phyloP scores from a whole-genome alignment of 2,113 vertebrate species.

The Odocoileus hemionus region DNA sequence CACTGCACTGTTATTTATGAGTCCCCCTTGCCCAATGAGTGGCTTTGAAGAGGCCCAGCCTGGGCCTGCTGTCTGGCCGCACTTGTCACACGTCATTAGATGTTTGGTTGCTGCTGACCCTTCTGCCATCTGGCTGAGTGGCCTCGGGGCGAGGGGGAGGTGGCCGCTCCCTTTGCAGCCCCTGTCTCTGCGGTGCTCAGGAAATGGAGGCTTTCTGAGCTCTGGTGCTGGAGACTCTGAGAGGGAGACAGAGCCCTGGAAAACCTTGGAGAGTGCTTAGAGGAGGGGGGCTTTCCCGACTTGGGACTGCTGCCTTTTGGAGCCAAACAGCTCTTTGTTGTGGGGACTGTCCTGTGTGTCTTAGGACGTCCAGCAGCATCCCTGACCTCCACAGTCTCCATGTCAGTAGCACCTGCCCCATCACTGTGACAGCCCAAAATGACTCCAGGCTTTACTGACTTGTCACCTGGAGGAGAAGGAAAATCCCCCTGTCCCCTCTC shows the following conservation, averaged over 20 bases:
- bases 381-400: background rate
- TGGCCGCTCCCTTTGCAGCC: background rate
- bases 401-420: background rate
- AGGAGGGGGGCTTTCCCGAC: background rate
- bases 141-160: background rate
- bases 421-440: background rate
- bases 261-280: background rate
- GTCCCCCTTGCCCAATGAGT: slow-evolving; percentile 70
- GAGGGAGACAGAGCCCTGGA: background rate
- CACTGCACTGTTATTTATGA: slow-evolving; percentile 73
- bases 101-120: background rate
- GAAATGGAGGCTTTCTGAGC: background rate
- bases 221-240: background rate
- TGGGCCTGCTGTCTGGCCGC: slow-evolving; percentile 62
- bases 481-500: background rate
- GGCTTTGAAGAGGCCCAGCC: slow-evolving; percentile 63
- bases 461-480: background rate
- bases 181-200: background rate
- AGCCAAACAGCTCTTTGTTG: background rate
- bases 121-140: slow-evolving; percentile 22
- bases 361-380: background rate
- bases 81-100: slow-evolving; percentile 64
- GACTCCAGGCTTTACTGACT: background rate
- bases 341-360: background rate
- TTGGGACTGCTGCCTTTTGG: background rate